Evolutionary conservation across 2,113 vertebrate species (phyloP).

Genomic region (Synodontis membranacea): DNA sequence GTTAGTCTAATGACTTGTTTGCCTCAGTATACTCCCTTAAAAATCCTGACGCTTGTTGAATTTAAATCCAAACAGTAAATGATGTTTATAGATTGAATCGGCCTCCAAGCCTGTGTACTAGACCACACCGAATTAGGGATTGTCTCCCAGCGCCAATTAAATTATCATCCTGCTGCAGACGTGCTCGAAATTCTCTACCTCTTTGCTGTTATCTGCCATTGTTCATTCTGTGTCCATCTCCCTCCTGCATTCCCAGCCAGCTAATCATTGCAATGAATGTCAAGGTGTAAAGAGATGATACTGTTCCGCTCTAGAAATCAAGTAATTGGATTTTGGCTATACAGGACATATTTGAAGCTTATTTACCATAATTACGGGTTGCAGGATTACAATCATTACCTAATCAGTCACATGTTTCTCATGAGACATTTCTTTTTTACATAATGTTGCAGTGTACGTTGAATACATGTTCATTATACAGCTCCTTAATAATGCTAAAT

Average conservation of each 20-base stretch:
- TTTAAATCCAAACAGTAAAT: neutral
- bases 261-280: constrained; percentile 69
- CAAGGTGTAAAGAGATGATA: constrained; percentile 50
- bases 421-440: neutral
- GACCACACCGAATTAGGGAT: constrained; percentile 11
- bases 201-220: constrained; percentile 21
- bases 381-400: constrained; percentile 16
- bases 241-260: constrained; percentile 50
- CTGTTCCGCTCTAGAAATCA: constrained; percentile 41
- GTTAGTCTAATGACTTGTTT: neutral
- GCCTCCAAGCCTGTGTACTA: neutral
- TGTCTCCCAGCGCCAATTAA: constrained; percentile 56
- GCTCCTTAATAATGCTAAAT: neutral
- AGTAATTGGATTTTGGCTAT: constrained; percentile 53
- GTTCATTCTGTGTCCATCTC: constrained; percentile 51
- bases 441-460: neutral
- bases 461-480: neutral
- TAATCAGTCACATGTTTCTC: neutral
- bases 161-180: constrained; percentile 52
- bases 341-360: constrained; percentile 59
- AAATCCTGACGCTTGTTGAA: neutral
- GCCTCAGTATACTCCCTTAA: neutral
- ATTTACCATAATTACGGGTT: constrained; percentile 63
- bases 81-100: neutral
- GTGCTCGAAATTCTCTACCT: constrained; percentile 5